Evolutionary conservation across 2,888 invertebrate genomes (phyloP), one percentile per base, ranked within the genome.

Genomic region (Gerris lacustris): DNA sequence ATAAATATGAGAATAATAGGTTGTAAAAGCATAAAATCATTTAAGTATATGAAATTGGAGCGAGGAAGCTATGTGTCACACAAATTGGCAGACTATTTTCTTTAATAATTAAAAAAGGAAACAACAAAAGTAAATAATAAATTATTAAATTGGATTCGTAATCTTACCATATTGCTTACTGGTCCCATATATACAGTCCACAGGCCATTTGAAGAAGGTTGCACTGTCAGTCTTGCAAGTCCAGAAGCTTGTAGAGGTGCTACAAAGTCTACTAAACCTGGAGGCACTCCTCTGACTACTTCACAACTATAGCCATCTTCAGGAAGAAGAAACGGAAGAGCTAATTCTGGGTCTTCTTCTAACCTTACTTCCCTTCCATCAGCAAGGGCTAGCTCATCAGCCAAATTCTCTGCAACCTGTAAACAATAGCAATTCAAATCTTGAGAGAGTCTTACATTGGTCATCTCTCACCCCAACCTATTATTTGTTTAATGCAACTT

Each of bases 221-320:
- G 96, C 7, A 92, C 89, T 17, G 94, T 92, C 79, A 97, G 84
- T 4, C 95, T 86, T 79, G 96, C 96, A 76, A 96, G 85, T 7
- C 93, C 94, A 45, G 90, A 90, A 68, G 88, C 87, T 80, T 92
- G 91, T 55, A 94, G 82, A 0, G 92, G 92, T 74, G 89, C 88
- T 62, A 94, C 82, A 79, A 94, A 94, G 81, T 94, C 94, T 0
- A 92, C 89, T 64, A 96, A 83, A 0, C 94, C 78, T 1, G 96
- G 94, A 47, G 97, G 97, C 72, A 98, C 91, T 67, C 96, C 96
- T 73, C 92, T 85, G 69, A 95, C 93, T 71, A 96, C 94, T 81
- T 98, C 97, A 79, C 95, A 96, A 79, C 96, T 96, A 82, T 96
- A 97, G 31, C 96, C 98, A 82, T 99, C 98, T 79, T 97, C 96